phyloP scores from a whole-genome alignment of 2,888 invertebrate genomes.

The Lampropteryx suffumata region DNA sequence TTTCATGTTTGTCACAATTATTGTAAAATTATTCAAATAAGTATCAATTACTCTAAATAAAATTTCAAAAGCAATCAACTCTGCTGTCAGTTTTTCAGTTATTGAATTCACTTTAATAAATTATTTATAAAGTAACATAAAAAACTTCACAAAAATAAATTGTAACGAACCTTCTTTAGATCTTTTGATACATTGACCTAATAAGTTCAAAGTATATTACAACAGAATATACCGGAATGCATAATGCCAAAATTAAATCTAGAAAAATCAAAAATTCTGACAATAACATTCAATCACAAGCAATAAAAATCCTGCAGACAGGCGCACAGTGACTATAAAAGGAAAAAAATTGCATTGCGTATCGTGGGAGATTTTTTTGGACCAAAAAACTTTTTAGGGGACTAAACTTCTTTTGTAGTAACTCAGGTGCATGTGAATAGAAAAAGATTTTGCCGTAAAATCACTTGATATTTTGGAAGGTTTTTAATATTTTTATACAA shows the following conservation, averaged over 20 bases:
- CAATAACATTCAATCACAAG: constrained; percentile 55
- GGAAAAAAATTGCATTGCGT: constrained; percentile 59
- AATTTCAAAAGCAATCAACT: too few species aligned
- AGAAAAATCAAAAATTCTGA: constrained; percentile 36
- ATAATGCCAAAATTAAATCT: constrained; percentile 25
- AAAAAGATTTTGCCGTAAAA: constrained; percentile 31
- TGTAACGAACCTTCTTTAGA: constrained; percentile 8
- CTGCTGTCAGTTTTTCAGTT: too few species aligned
- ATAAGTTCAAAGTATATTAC: background rate
- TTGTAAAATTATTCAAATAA: too few species aligned
- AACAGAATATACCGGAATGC: constrained; percentile 7
- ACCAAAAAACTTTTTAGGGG: constrained; percentile 49
- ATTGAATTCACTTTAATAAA: too few species aligned
- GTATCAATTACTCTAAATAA: too few species aligned
- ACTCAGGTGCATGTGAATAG: constrained; percentile 66
- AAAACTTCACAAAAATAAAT: too few species aligned
- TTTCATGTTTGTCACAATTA: too few species aligned
- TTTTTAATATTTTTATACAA: constrained; percentile 11
- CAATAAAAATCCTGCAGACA: constrained; percentile 49
- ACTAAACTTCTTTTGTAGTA: constrained; percentile 57
- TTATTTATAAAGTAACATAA: too few species aligned
- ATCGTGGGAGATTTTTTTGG: constrained; percentile 68
- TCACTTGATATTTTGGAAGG: constrained; percentile 21
- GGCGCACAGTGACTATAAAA: constrained; percentile 33
- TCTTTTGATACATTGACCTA: constrained; percentile 29